Base-by-base conservation (phyloP, 2,113 vertebrate genomes). In the Clupea harengus region DNA sequence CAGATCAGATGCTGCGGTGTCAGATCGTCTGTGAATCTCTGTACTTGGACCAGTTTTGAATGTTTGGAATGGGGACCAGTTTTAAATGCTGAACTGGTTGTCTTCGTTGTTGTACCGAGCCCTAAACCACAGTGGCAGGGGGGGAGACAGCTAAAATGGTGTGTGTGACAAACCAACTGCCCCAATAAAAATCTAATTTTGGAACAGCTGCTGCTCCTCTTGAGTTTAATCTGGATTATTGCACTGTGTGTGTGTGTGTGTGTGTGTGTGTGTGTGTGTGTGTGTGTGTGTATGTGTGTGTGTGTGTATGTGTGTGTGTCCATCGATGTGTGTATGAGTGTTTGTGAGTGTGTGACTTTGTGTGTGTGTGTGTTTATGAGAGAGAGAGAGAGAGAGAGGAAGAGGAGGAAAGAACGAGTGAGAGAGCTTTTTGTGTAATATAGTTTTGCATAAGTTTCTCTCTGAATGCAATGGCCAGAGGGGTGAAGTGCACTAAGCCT, bases 121-220 rank as follows among this genome's bases (percentile, higher is more conserved):
- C 64, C 64, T 28, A 72, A 9, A 72, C 64, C 25, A 72, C 10
- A 32, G 10, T 32, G 64, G n/a, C 10, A 32, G 64, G 64, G 10
- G 64, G 25, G 11, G 64, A 28, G 64, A 32, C 13, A 10, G 64
- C 64, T 72, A 32, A 72, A 72, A 72, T 72, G 64, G 64, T 72
- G 64, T 64, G 20, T 72, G 64, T 72, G 64, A 72, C 64, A 96
- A 95, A 95, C 95, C 95, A 94, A 96, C 95, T 92, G 96, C 96
- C 64, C 95, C 95, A 97, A 97, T 97, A 97, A 97, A 97, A 96
- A 95, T 96, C 96, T 97, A 97, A 96, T 97, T 97, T 97, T 97
- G 94, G 96, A 97, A 95, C 95, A 95, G 92, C 92, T 96, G 95
- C 92, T 95, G 95, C 89, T 88, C 81, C 78, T 89, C 85, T 88